Percentiles rank a stretch among this genome's conserved stretches.
phyloP scores from a whole-genome alignment of 2,888 invertebrate genomes.

The Lepidocyrtoides sp. region DNA sequence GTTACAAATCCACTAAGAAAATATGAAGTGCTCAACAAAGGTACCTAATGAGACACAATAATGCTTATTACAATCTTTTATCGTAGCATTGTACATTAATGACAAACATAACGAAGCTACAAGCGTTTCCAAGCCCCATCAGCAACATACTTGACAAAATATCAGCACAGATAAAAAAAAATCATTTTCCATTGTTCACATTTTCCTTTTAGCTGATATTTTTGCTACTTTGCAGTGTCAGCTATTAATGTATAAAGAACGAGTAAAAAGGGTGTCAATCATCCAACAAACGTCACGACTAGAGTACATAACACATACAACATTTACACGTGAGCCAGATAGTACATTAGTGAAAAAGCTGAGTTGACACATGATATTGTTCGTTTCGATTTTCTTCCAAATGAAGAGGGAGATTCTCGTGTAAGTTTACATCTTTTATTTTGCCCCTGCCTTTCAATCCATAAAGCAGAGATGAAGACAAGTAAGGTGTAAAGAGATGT shows the following conservation, averaged over 20 bases:
- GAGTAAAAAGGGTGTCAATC: slow-evolving; percentile 71
- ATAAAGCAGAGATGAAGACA: neutral
- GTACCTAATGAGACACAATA: neutral
- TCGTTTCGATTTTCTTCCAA: slow-evolving; percentile 51
- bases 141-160: neutral
- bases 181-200: neutral
- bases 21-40: too few species aligned
- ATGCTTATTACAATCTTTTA: neutral
- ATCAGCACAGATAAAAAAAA: neutral
- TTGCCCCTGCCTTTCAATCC: neutral
- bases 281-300: slow-evolving; percentile 37
- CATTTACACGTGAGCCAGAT: neutral
- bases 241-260: slow-evolving; percentile 21
- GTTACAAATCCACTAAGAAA: too few species aligned
- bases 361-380: slow-evolving; percentile 54
- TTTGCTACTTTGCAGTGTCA: slow-evolving; percentile 15
- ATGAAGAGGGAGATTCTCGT: slow-evolving; percentile 40
- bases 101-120: neutral
- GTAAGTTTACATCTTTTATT: slow-evolving; percentile 38
- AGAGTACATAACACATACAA: neutral
- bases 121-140: slow-evolving; percentile 7
- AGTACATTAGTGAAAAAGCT: slow-evolving; percentile 47
- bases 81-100: neutral
- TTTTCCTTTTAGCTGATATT: slow-evolving; percentile 22
- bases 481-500: neutral